Conservation (phyloP, 92 coral and sea anemone species). For the Bergia sp. region DNA sequence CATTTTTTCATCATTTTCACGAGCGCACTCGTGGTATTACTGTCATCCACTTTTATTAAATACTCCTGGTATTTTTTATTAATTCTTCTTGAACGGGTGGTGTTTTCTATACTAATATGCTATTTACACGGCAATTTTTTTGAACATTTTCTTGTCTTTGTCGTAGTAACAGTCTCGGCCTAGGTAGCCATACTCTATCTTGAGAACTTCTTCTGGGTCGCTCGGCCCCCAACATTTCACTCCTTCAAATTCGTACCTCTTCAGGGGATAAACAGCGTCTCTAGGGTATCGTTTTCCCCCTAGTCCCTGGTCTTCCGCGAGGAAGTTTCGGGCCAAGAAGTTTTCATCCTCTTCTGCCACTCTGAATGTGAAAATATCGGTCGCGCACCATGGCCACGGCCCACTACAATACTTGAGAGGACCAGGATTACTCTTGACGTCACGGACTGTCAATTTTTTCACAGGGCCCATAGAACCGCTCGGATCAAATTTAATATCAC, state of each 20-base stretch:
- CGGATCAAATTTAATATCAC: neutral
- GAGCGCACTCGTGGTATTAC: no score
- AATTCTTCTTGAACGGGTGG: no score
- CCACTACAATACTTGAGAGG: slow-evolving; percentile 3
- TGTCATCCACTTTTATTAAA: no score
- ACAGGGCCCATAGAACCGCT: slow-evolving; percentile 2
- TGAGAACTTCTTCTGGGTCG: neutral
- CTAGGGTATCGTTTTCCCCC: slow-evolving; percentile 9
- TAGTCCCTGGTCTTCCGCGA: neutral
- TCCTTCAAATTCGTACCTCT: slow-evolving; percentile 2
- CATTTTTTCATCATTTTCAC: no score
- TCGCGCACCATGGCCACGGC: slow-evolving; percentile 1
- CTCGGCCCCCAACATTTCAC: slow-evolving; percentile 6
- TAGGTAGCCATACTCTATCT: slow-evolving; percentile 22
- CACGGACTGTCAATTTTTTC: neutral
- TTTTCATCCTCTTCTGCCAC: neutral
- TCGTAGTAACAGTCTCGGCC: slow-evolving; percentile 19
- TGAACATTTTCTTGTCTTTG: slow-evolving; percentile 8
- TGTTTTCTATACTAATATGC: no score
- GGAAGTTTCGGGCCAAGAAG: slow-evolving; percentile 10
- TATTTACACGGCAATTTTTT: neutral
- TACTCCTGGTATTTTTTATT: no score
- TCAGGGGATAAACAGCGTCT: neutral
- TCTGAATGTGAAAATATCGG: slow-evolving; percentile 26
- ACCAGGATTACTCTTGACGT: neutral